phyloP scores from a whole-genome alignment of 2,113 vertebrate genomes.

The Coptodon bakossiorum region DNA sequence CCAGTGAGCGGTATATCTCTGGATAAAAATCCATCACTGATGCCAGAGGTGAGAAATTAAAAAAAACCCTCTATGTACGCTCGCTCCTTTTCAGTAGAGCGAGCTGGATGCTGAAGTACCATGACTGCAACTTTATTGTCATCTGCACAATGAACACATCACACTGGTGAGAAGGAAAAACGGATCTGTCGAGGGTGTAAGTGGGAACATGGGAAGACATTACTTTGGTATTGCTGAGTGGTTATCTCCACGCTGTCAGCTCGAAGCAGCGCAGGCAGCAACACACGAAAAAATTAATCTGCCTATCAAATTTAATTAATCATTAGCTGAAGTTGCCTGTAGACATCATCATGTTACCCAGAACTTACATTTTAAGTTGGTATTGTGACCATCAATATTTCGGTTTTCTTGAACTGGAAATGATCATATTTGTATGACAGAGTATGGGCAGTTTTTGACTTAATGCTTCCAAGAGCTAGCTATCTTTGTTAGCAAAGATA shows the following conservation, averaged over 20 bases:
- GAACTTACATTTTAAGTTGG: not conserved
- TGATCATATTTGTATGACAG: not conserved
- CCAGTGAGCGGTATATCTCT: not conserved
- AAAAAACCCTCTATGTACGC: rapidly evolving
- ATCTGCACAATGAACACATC: not conserved
- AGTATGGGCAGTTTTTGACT: not conserved
- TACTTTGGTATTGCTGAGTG: not conserved
- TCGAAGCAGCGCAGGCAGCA: not conserved
- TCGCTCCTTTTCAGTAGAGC: not conserved
- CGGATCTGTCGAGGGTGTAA: not conserved
- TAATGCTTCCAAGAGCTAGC: not conserved
- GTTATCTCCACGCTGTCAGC: not conserved
- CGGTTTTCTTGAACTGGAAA: not conserved
- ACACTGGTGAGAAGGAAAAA: not conserved
- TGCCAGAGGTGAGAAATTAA: rapidly evolving
- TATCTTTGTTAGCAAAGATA: not conserved
- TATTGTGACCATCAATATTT: not conserved
- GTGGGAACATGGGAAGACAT: not conserved
- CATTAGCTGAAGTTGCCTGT: not conserved
- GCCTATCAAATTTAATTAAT: not conserved
- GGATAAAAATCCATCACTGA: not conserved
- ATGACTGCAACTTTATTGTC: not conserved
- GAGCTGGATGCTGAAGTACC: not conserved
- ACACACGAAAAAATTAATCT: not conserved
- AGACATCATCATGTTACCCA: not conserved